Evolutionary conservation across 2,113 vertebrate species (phyloP).

Genomic region (Syngnathus scovelli): DNA sequence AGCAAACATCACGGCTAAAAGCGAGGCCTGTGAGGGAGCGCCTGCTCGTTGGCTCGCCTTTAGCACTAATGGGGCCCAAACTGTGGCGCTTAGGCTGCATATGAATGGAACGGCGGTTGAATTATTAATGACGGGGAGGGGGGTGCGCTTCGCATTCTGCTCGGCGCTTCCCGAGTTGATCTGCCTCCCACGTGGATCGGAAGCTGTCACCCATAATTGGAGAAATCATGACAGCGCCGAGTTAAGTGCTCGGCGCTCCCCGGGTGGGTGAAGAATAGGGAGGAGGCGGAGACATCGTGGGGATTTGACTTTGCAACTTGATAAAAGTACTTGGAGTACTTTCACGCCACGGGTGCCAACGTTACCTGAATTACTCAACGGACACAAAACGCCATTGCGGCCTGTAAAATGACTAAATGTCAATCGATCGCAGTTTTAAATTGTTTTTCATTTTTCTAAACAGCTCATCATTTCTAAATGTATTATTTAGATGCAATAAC

Average conservation of each 20-base stretch:
- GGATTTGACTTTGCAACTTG: constrained; percentile 21
- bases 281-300: constrained; percentile 45
- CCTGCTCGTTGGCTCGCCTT: constrained; percentile 43
- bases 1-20: constrained; percentile 51
- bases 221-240: constrained; percentile 69
- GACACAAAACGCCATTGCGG: no score
- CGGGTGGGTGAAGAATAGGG: constrained; percentile 64
- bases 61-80: constrained; percentile 72
- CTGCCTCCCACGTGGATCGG: constrained; percentile 68
- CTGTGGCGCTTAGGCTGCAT: constrained; percentile 67
- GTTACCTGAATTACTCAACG: not conserved
- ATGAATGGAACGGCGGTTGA: constrained; percentile 64
- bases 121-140: constrained; percentile 72
- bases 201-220: constrained; percentile 75
- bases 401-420: no score
- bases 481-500: no score
- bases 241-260: constrained; percentile 71
- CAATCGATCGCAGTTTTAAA: no score
- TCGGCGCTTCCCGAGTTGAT: constrained; percentile 69
- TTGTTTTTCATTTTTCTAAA: no score
- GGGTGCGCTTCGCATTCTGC: constrained; percentile 65
- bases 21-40: constrained; percentile 46
- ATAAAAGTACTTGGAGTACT: constrained; percentile 5
- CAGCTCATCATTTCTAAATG: no score
- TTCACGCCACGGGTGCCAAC: constrained; percentile 6